Percentiles rank a stretch among this genome's conserved stretches.
These are phyloP conservation scores for Myzus persicae DNA, from an alignment of 1,140 invertebrate genomes.

Conservation along the genomic window DNA sequence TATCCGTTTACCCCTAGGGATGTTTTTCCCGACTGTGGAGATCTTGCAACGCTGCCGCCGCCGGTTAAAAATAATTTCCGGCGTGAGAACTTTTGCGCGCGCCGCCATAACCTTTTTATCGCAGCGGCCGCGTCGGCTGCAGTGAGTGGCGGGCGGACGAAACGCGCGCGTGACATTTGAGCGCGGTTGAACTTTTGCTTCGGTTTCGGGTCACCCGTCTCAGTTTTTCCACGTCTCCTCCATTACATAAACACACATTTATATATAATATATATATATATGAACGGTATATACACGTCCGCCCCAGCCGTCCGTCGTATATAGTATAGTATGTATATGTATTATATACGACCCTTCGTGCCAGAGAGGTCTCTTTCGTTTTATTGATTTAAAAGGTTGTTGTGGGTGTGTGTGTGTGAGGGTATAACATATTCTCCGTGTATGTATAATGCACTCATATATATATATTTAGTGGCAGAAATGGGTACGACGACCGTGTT, in stretches of 20 bases:
- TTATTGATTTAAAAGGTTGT: slow-evolving; percentile 49
- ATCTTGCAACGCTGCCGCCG: neutral
- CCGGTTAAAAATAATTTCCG: slow-evolving; percentile 58
- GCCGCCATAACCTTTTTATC: slow-evolving; percentile 55
- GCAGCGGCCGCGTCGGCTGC: neutral
- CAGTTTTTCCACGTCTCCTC: slow-evolving; percentile 35
- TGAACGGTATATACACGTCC: neutral
- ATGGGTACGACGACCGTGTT: neutral
- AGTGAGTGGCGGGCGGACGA: neutral
- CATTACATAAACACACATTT: neutral
- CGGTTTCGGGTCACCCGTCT: slow-evolving; percentile 52
- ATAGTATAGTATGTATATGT: neutral
- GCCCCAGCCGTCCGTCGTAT: neutral
- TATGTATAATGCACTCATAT: neutral
- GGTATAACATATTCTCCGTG: neutral
- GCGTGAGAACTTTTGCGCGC: slow-evolving; percentile 42
- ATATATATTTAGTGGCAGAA: neutral
- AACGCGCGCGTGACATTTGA: slow-evolving; percentile 56
- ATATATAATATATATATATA: neutral
- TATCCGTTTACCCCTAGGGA: slow-evolving; percentile 27
- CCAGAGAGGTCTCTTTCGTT: slow-evolving; percentile 27
- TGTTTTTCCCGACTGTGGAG: slow-evolving; percentile 16
- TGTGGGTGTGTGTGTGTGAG: neutral
- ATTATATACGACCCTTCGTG: slow-evolving; percentile 26
- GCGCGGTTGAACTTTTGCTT: slow-evolving; percentile 54